phyloP scores from a whole-genome alignment of 2,888 invertebrate species.

The Lampropteryx suffumata region DNA sequence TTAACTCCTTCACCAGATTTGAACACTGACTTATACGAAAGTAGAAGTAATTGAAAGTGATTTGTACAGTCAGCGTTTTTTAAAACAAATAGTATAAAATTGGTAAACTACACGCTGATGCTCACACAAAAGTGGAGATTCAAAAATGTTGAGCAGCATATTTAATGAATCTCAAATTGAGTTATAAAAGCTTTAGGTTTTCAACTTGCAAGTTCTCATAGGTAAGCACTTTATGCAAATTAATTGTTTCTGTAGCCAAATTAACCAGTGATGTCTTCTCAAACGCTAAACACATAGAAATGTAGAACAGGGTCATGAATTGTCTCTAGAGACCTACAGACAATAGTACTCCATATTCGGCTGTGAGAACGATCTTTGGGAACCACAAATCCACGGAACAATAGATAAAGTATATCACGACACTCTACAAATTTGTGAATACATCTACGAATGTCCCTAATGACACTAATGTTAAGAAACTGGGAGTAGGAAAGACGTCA shows the following conservation, averaged over 20 bases:
- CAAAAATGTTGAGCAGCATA: no score
- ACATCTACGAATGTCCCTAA: slow-evolving; percentile 29
- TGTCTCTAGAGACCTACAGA: slow-evolving; percentile 68
- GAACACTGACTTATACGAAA: no score
- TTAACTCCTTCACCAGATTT: no score
- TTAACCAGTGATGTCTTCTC: slow-evolving; percentile 4
- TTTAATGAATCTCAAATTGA: no score
- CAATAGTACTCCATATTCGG: slow-evolving; percentile 65
- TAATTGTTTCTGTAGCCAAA: background rate
- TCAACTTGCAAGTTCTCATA: no score
- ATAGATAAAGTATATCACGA: slow-evolving; percentile 46
- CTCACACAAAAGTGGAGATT: no score
- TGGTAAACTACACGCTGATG: no score
- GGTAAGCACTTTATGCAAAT: slow-evolving; percentile 11
- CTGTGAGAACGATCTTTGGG: slow-evolving; percentile 73
- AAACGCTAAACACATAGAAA: slow-evolving; percentile 49
- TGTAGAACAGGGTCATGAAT: slow-evolving; percentile 76
- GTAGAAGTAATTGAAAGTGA: no score
- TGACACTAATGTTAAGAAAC: background rate
- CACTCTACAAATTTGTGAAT: slow-evolving; percentile 35
- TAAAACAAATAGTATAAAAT: no score
- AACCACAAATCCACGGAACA: slow-evolving; percentile 49
- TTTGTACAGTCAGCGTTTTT: no score
- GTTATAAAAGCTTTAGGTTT: no score
- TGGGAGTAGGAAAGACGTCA: background rate